Percentiles rank a stretch among this genome's conserved stretches.
Evolutionary conservation across 2,797 vertebrate species (phyloP).

Genomic region (Otolemur crassicaudatus): DNA sequence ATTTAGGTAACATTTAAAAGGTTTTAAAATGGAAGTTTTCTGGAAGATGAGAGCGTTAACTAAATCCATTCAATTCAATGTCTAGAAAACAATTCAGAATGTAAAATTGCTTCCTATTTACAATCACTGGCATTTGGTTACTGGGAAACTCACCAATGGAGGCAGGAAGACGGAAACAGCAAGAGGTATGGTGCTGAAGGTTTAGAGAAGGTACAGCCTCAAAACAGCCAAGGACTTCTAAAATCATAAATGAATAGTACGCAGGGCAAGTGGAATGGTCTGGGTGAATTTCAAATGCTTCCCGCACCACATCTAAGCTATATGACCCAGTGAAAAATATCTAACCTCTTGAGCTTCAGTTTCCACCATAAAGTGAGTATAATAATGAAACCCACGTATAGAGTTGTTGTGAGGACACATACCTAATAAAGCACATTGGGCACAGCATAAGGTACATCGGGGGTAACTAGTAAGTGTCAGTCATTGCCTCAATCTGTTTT

Average conservation of each 20-base stretch:
- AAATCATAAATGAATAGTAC: not conserved
- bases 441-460: rapidly evolving
- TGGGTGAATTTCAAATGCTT: not conserved
- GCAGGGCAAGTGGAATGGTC: not conserved
- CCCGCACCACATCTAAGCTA: not conserved
- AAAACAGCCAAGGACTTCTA: not conserved
- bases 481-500: not conserved
- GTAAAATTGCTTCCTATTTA: slow-evolving; percentile 29
- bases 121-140: slow-evolving; percentile 53
- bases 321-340: not conserved
- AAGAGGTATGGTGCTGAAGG: not conserved
- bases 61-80: slow-evolving; percentile 12
- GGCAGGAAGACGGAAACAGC: not conserved
- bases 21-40: slow-evolving; percentile 40
- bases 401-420: not conserved
- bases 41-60: not conserved
- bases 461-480: not conserved
- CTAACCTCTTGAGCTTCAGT: not conserved
- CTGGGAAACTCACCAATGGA: slow-evolving; percentile 1
- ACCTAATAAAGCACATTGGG: too few species aligned
- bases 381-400: not conserved
- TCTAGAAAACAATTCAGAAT: slow-evolving; percentile 11
- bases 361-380: not conserved
- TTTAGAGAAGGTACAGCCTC: not conserved
- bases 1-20: not conserved